Evolutionary conservation across 2,888 invertebrate genomes (phyloP), one percentile per base, ranked within the genome.

Genomic region (Argyresthia goedartella): DNA sequence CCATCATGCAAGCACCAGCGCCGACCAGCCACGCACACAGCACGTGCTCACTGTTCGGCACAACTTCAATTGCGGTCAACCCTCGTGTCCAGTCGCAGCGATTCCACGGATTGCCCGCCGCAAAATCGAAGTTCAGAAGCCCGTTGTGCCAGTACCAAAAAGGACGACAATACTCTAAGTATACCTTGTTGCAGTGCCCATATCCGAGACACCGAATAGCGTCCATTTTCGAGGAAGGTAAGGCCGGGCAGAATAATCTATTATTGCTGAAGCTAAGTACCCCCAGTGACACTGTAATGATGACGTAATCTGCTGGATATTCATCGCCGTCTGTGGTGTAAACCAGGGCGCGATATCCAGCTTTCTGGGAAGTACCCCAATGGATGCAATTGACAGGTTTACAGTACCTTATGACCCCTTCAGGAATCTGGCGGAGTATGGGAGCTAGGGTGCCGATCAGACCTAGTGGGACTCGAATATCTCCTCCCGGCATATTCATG

Each of bases 111-210:
- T 89, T 89, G 43, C 89, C 86, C 1, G 80, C 71, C 1, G 82
- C 81, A 87, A 89, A 92, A 33, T 89, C 88, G 50, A 94, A 89
- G 56, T 90, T 88, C 15, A 94, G 77, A 45, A 86, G 73, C 1
- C 90, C 90, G 59, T 90, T 89, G 49, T 90, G 88, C 91, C 92
- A 93, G 8, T 87, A 88, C 89, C 91, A 91, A 60, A 94, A 92
- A 0, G 93, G 92, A 14, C 89, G 85, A 44, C 90, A 88, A 66
- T 93, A 95, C 61, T 93, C 91, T 44, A 95, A 71, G 65, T 92
- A 94, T 41, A 95, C 89, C 79, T 94, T 95, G 62, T 93, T 91
- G 9, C 93, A 92, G 61, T 87, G 88, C 0, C 94, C 95, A 62
- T 88, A 93, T 4, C 94, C 93, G 36, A 93, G 71, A 60, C 87